Evolutionary conservation across 2,113 vertebrate genomes (phyloP), one percentile per base, ranked within the genome.

Genomic region (Pyrgilauda ruficollis): DNA sequence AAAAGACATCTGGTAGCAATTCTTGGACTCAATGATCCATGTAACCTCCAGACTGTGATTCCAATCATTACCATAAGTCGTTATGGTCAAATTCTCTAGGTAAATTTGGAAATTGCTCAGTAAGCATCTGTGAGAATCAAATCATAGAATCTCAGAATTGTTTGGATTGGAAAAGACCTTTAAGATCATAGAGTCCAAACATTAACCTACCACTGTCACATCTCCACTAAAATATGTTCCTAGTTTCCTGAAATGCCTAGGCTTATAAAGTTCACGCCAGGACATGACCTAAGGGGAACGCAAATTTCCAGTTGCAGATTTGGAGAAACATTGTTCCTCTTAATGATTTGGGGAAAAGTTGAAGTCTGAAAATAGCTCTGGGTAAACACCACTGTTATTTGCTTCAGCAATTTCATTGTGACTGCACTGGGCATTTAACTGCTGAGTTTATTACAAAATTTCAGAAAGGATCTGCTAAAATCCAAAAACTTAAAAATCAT

Each of bases 401-500:
- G 14, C n/a, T 74, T 15, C 27, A 56, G 12, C 16, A 1, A 68
- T 50, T 90, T 88, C 14, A 15, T 30, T 59, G 30, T 55, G 64
- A 33, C 10, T 75, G 15, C 8, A 59, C 2, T 46, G 24, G 10
- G 3, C 7, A 20, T 31, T 30, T 78, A 74, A 64, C 35, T 22
- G 39, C 16, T 47, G 49, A 66, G 8, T 67, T 93, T 56, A 47
- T 39, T 6, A 78, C 3, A 84, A 78, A 37, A 63, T n/a, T 89
- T 68, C 76, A 78, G 19, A 82, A 59, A 66, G 17, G 1, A 7
- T 27, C 21, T 64, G 8, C 16, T 72, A 35, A 88, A 83, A 53
- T 3, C 1, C 2, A 44, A n/a, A n/a, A 50, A 5, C 3, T 3
- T 55, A 3, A 2, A 44, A n/a, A 35, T 66, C 80, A 52, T n/a